Evolutionary conservation across 2,888 invertebrate species (phyloP), one percentile per base, ranked within the genome.

Genomic region (Colletes collaris): DNA sequence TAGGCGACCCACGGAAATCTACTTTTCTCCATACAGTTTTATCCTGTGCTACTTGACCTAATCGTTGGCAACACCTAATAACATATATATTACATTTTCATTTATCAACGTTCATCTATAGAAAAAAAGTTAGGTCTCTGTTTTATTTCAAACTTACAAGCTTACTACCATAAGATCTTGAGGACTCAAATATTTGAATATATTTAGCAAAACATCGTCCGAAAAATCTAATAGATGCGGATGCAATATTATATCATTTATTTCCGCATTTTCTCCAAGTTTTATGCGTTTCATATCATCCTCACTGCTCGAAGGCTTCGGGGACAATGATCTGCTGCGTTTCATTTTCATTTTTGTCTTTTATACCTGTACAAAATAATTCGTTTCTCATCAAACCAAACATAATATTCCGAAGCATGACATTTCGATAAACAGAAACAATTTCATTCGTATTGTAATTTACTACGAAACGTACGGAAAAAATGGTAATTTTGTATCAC

Each of bases 201-300:
- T 94, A 62, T 91, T 93, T 0, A 95, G 93, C 49, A 95, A 90
- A 10, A 95, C 94, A 86, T 95, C 95, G 85, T 95, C 95, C 0
- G 95, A 95, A 6, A 95, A 90, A 66, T 94, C 94, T 64, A 95
- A 87, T 0, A 95, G 91, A n/a, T 91, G 73, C 46, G 44, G 72
- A 58, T 67, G 81, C 27, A 27, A 76, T 76, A 70, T 75, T 71
- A 60, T 70, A 52, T 70, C 83, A 73, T 85, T 88, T 81, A n/a
- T 35, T 44, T 80, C 69, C 16, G 63, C 75, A 56, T 58, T 49
- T 40, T 87, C 82, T 64, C 67, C 74, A n/a, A 85, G 67, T 76
- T 82, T 90, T 0, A 79, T 70, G 5, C 88, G 87, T 75, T 90
- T 91, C 55, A 82, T 80, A 19, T 89, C 87, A n/a, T 80, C 78